Percentiles rank a stretch among this genome's conserved stretches.
Conservation (phyloP, 2,113 vertebrate species). For the Aplodontia rufa region DNA sequence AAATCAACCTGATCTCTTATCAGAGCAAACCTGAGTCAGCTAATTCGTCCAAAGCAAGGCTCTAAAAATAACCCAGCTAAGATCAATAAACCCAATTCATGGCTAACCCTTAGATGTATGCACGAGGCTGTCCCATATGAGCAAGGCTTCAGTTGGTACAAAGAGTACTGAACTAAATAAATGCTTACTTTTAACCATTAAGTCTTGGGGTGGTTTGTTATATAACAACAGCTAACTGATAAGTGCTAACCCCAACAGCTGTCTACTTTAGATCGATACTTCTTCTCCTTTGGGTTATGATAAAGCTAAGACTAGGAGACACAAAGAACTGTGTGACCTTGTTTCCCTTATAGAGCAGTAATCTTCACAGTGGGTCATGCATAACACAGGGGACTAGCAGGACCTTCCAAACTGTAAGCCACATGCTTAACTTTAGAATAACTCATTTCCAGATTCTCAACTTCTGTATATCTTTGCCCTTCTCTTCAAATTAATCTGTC, state of each 20-base stretch:
- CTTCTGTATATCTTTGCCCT: not conserved
- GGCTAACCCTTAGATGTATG: not conserved
- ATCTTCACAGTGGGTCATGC: not conserved
- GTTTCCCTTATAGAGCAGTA: not conserved
- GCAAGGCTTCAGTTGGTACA: not conserved
- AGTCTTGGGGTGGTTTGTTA: not conserved
- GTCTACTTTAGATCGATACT: not conserved
- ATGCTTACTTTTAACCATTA: not conserved
- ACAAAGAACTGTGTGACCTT: not conserved
- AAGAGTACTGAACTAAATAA: not conserved
- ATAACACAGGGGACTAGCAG: not conserved
- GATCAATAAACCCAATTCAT: not conserved
- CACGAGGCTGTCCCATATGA: not conserved
- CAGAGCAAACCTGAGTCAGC: not conserved
- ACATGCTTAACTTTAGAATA: not conserved
- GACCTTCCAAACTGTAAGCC: not conserved
- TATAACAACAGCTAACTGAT: not conserved
- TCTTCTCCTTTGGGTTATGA: not conserved
- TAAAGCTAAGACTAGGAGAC: not conserved
- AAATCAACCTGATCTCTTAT: not conserved
- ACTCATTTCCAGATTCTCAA: not conserved
- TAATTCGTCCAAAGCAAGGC: not conserved
- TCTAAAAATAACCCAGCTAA: not conserved
- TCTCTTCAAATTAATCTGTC: not conserved
- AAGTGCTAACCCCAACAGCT: not conserved